phyloP scores from a whole-genome alignment of 2,888 invertebrate species.

The Stenurella melanura region DNA sequence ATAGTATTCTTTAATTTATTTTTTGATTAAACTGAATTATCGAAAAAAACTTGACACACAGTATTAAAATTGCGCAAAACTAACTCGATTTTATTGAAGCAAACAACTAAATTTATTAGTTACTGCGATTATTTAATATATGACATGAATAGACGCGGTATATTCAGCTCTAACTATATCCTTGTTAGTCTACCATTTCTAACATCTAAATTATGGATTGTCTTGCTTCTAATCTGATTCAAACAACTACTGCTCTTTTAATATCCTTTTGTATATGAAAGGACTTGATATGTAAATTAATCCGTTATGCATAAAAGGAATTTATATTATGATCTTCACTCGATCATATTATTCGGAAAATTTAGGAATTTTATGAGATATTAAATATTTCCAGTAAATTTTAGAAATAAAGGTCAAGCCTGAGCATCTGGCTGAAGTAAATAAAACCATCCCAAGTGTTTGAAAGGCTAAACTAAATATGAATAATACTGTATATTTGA shows the following conservation, averaged over 20 bases:
- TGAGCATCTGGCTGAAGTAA: constrained; percentile 14
- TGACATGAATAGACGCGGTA: not conserved
- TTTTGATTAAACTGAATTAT: too few relatives aligned
- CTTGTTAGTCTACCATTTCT: not conserved
- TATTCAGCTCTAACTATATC: not conserved
- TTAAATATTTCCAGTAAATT: constrained; percentile 62
- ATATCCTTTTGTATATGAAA: constrained; percentile 39
- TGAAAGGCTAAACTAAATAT: constrained; percentile 48
- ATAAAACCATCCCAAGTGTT: constrained; percentile 45
- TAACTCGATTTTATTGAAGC: not conserved
- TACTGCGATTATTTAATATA: not conserved
- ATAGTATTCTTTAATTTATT: too few relatives aligned
- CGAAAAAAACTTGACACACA: too few relatives aligned
- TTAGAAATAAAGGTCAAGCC: constrained; percentile 58
- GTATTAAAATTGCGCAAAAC: too few relatives aligned
- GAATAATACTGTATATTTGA: constrained; percentile 48
- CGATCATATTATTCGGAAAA: constrained; percentile 59
- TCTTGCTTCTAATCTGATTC: constrained; percentile 35
- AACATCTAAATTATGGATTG: constrained; percentile 7
- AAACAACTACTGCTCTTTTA: constrained; percentile 22
- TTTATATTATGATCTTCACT: constrained; percentile 57
- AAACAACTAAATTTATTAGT: not conserved
- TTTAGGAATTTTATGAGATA: constrained; percentile 59
- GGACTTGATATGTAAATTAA: constrained; percentile 56
- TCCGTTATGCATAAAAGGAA: constrained; percentile 56